Evolutionary conservation across 2,888 invertebrate genomes (phyloP).

Genomic region (Seira musarum): DNA sequence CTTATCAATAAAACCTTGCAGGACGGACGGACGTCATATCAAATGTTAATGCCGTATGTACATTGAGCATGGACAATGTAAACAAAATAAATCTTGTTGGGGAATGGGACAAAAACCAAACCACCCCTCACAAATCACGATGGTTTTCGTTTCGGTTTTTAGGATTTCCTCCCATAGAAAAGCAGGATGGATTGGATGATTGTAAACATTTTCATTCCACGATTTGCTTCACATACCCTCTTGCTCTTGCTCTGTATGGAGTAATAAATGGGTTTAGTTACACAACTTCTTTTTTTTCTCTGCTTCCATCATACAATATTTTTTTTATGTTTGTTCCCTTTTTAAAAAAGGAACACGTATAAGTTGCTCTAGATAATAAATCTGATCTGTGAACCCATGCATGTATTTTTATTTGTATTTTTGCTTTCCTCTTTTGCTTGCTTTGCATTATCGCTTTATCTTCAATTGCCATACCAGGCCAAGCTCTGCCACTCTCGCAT

Average conservation of each 20-base stretch:
- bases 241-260: not conserved
- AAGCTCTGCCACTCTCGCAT: not conserved
- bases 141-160: too few species aligned
- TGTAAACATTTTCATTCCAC: too few species aligned
- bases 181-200: too few species aligned
- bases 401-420: slow-evolving; percentile 8
- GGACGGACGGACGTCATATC: too few species aligned
- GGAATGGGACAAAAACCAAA: slow-evolving; percentile 17
- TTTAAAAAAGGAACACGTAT: too few species aligned
- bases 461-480: not conserved
- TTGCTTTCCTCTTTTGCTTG: slow-evolving; percentile 3
- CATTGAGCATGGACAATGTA: not conserved
- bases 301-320: too few species aligned
- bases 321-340: too few species aligned
- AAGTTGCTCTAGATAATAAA: slow-evolving; percentile 44
- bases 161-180: too few species aligned
- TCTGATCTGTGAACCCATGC: slow-evolving; percentile 31
- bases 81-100: slow-evolving; percentile 52
- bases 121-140: not conserved
- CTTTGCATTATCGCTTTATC: not conserved
- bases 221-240: too few species aligned
- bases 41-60: too few species aligned
- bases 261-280: slow-evolving; percentile 38
- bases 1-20: too few species aligned
- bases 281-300: slow-evolving; percentile 30